Percentiles rank a stretch among this genome's conserved stretches.
phyloP scores from a whole-genome alignment of 2,888 invertebrate genomes.

The Sisyra terminalis region DNA sequence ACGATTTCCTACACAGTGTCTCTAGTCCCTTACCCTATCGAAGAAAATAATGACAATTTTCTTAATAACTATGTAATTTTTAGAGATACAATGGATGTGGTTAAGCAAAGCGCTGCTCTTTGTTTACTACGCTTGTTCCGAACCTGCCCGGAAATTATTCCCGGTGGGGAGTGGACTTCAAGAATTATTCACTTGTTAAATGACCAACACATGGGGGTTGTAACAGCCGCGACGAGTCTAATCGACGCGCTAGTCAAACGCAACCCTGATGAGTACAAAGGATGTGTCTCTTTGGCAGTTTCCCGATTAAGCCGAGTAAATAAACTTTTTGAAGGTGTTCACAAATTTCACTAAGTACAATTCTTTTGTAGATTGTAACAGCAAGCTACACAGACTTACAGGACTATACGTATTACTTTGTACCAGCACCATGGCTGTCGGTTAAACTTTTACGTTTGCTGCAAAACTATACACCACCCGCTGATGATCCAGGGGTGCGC shows the following conservation, averaged over 20 bases:
- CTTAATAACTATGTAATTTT: too few species aligned
- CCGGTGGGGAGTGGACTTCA: constrained; percentile 97
- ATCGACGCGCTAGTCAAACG: constrained; percentile 97
- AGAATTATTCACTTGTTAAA: constrained; percentile 96
- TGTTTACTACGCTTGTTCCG: constrained; percentile 88
- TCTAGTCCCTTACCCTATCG: too few species aligned
- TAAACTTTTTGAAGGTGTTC: constrained; percentile 11
- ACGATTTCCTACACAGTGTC: too few species aligned
- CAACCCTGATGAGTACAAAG: constrained; percentile 98
- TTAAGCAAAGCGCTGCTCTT: constrained; percentile 97
- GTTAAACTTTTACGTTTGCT: constrained; percentile 89
- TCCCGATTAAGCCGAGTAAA: constrained; percentile 81
- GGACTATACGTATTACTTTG: constrained; percentile 99
- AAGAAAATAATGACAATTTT: too few species aligned
- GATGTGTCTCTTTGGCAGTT: constrained; percentile 94
- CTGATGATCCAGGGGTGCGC: constrained; percentile 91
- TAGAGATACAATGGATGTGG: constrained; percentile 97
- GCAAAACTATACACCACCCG: constrained; percentile 96
- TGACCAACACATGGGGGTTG: constrained; percentile 99
- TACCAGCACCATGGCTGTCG: constrained; percentile 99
- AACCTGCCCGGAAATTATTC: constrained; percentile 90
- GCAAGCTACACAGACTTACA: constrained; percentile 98
- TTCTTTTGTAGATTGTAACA: constrained; percentile 82
- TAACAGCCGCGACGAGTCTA: constrained; percentile 94
- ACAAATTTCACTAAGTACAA: constrained; percentile 4